Percentiles rank a stretch among this genome's conserved stretches.
Conservation (phyloP, 2,113 vertebrate species). For the Eidolon helvum region DNA sequence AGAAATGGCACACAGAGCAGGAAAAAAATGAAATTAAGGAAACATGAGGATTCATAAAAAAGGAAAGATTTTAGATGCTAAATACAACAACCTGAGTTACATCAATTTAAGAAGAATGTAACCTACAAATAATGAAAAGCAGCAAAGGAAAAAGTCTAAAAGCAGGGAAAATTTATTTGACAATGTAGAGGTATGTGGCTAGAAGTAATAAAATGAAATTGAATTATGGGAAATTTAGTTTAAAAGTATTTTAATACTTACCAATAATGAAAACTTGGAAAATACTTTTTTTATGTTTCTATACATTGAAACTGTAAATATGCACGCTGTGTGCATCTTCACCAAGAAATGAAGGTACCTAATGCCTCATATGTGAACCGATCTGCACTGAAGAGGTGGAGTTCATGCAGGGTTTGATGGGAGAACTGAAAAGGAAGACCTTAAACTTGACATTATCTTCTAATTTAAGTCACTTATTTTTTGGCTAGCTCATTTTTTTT, state of each 20-base stretch:
- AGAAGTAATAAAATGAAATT: conserved; percentile 1
- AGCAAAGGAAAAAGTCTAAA: neutral
- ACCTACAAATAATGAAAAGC: neutral
- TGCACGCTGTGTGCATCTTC: neutral
- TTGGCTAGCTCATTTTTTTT: neutral
- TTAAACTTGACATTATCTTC: neutral
- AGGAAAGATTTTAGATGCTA: neutral
- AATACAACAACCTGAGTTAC: neutral
- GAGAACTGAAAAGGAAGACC: neutral
- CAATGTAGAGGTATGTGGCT: neutral
- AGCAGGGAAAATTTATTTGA: neutral
- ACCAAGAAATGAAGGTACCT: neutral
- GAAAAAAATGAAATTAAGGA: neutral
- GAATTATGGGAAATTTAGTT: neutral
- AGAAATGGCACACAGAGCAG: neutral
- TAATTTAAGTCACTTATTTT: neutral
- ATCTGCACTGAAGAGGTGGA: neutral
- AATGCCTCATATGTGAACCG: neutral
- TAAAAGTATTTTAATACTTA: neutral
- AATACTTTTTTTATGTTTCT: neutral
- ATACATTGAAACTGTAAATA: neutral
- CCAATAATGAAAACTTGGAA: neutral
- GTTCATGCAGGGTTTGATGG: neutral
- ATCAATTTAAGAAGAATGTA: neutral
- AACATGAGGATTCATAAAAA: neutral